Conservation (phyloP, 2,797 vertebrate species). For the Jordanella pulchra region DNA sequence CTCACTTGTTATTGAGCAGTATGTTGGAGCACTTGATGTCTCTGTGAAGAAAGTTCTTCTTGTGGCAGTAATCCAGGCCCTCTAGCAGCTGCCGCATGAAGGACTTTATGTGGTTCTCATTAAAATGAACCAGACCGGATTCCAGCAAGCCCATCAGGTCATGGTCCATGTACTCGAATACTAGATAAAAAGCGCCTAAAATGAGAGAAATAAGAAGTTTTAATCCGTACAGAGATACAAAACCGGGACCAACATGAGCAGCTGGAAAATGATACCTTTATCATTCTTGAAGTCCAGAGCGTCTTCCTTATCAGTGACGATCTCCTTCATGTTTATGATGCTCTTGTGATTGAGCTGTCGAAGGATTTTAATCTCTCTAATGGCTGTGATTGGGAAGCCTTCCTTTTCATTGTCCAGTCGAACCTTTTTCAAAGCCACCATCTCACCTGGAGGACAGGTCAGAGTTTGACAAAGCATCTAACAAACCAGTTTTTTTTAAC, state of each 20-base stretch:
- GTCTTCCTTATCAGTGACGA: slow-evolving; percentile 98
- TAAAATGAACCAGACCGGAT: slow-evolving; percentile 97
- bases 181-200: slow-evolving; percentile 97
- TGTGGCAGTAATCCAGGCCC: slow-evolving; percentile 98
- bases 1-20: slow-evolving; percentile 95
- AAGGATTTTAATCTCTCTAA: slow-evolving; percentile 97
- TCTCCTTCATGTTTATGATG: slow-evolving; percentile 99
- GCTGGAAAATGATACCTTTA: slow-evolving; percentile 75
- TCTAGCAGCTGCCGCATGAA: slow-evolving; percentile 99
- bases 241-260: neutral
- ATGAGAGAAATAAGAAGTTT: neutral
- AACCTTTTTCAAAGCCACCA: slow-evolving; percentile 98
- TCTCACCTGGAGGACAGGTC: slow-evolving; percentile 80
- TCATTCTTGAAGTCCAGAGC: slow-evolving; percentile 99
- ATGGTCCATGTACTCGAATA: slow-evolving; percentile 99
- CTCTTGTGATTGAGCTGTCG: slow-evolving; percentile 96
- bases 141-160: slow-evolving; percentile 98
- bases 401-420: slow-evolving; percentile 98
- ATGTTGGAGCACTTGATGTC: slow-evolving; percentile 99
- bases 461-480: neutral
- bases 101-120: slow-evolving; percentile 97
- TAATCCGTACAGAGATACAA: neutral
- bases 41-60: slow-evolving; percentile 97
- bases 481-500: neutral
- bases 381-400: slow-evolving; percentile 98